Evolutionary conservation across 2,888 invertebrate species (phyloP), one percentile per base, ranked within the genome.

Genomic region (Nephrotoma flavescens): DNA sequence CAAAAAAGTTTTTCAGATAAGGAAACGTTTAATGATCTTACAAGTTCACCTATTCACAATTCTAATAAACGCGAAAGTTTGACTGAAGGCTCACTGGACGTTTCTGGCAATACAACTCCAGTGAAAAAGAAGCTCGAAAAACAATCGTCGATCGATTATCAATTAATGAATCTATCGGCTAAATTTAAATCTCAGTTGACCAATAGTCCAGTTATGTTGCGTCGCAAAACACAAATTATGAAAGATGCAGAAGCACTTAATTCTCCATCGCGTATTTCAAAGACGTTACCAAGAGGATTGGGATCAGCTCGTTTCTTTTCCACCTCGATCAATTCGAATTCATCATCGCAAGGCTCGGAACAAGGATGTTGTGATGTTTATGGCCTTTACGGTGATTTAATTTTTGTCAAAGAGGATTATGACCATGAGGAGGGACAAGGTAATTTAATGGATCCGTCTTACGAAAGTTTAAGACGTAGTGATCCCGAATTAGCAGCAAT

Each of bases 401-500:
- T 98, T 94, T 97, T 97, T 90, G 95, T 97, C 0, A 96, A 96
- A 89, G 92, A 92, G 88, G 90, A 92, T 88, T 92, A 91, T 88
- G 97, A 97, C 89, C 96, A 96, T 89, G 96, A 96, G 87, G 96
- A 95, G n/a, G 95, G 95, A 88, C 94, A 95, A 0, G 95, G 95
- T 42, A 91, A 91, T 88, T 89, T 91, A n/a, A 91, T 92, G 90
- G 91, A 91, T 87, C 90, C 91, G 89, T 94, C 96, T 47, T 95
- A 95, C 89, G 97, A 97, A 89, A 94, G 95, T 0, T 92, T 96
- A 87, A 92, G 96, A 11, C 93, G 96, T 86, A 96, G 96, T 88
- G 97, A 97, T 90, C 97, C 97, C 0, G 97, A 97, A 90, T 90
- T 97, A 45, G 96, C 96, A 0, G 95, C 96, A 52, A 95, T 97